Conservation (phyloP, 2,113 vertebrate genomes). For the Dasyornis broadbenti region DNA sequence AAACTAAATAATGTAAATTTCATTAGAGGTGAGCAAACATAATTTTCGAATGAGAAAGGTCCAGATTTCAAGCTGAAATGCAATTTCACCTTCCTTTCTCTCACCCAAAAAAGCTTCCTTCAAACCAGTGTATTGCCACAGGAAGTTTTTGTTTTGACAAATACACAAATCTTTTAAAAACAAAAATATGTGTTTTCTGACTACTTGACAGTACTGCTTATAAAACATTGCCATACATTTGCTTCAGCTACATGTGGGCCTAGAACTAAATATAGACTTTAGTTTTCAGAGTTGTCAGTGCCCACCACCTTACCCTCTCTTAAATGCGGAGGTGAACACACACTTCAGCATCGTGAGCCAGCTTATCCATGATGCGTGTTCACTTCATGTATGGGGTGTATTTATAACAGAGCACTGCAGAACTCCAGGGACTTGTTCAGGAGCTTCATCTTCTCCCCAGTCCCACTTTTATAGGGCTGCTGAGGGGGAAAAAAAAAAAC, state of each 20-base stretch:
- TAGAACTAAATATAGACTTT: background rate
- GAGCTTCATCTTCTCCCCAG: background rate
- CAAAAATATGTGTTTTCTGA: background rate
- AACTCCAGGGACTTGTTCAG: background rate
- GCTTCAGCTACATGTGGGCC: background rate
- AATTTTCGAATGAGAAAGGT: background rate
- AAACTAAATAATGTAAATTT: background rate
- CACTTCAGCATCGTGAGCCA: background rate
- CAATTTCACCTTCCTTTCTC: background rate
- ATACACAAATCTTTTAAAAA: background rate
- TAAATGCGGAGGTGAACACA: background rate
- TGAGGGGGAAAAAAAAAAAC: background rate
- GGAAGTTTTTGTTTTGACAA: background rate
- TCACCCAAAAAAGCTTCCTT: background rate
- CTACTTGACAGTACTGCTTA: background rate
- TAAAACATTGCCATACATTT: background rate
- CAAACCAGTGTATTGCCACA: background rate
- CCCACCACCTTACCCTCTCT: background rate
- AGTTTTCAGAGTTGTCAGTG: background rate
- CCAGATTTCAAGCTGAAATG: background rate
- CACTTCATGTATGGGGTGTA: background rate
- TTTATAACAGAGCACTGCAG: background rate
- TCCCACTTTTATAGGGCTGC: conserved; percentile 49
- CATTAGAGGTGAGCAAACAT: background rate
- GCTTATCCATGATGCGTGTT: background rate